phyloP scores from a whole-genome alignment of 2,797 vertebrate species.

The Pipistrellus pygmaeus region DNA sequence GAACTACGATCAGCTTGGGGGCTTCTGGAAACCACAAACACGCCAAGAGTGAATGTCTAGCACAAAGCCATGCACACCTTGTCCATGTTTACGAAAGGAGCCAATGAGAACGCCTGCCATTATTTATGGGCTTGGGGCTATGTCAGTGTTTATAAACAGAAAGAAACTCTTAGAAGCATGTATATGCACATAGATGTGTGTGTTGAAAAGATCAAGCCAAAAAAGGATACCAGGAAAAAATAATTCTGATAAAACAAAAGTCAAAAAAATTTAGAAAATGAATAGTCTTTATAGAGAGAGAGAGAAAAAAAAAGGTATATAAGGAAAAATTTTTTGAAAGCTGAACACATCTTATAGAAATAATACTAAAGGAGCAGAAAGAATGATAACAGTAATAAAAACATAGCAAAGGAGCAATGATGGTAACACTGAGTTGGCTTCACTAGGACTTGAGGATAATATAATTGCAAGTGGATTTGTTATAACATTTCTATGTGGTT shows the following conservation, averaged over 20 bases:
- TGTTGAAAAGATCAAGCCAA: background rate
- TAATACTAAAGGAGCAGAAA: background rate
- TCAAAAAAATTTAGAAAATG: background rate
- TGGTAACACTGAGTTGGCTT: background rate
- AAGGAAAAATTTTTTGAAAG: background rate
- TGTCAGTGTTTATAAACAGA: background rate
- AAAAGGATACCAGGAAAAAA: background rate
- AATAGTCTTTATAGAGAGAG: background rate
- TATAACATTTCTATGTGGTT: background rate
- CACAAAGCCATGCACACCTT: background rate
- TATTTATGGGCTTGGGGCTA: background rate
- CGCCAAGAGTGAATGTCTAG: background rate
- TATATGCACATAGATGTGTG: background rate
- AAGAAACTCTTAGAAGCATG: background rate
- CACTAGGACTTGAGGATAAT: background rate
- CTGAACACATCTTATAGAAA: background rate
- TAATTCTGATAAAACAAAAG: conserved; percentile 6
- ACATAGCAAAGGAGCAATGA: background rate
- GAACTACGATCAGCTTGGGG: conserved; percentile 91
- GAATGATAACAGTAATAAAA: background rate
- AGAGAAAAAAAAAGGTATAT: background rate
- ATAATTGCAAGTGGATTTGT: background rate
- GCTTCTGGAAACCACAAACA: conserved; percentile 88
- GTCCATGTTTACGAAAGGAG: background rate
- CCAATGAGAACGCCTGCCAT: background rate